Conservation (phyloP, 2,113 vertebrate genomes). For the Zosterops lateralis region DNA sequence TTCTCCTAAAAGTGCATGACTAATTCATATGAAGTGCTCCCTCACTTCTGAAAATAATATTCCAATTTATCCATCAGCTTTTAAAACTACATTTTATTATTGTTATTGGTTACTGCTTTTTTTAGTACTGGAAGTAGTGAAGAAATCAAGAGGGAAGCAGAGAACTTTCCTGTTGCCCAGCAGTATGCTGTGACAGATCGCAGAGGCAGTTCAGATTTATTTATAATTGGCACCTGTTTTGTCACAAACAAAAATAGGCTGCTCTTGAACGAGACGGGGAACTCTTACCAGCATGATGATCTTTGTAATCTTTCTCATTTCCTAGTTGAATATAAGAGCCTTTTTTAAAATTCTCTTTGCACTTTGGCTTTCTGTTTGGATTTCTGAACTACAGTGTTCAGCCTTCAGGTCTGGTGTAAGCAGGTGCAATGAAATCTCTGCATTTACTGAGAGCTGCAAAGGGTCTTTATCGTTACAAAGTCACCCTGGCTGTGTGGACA, state of each 20-base stretch:
- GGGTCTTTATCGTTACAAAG: background rate
- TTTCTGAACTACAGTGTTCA: background rate
- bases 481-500: background rate
- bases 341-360: background rate
- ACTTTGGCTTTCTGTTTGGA: background rate
- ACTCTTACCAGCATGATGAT: background rate
- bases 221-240: constrained; percentile 11
- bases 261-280: background rate
- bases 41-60: background rate
- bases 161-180: background rate
- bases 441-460: background rate
- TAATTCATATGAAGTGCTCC: background rate
- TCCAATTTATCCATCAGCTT: background rate
- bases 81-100: background rate
- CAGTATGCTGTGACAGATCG: background rate
- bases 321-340: background rate
- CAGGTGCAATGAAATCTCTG: background rate
- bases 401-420: background rate
- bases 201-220: background rate
- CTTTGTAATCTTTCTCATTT: background rate
- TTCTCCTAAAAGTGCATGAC: background rate
- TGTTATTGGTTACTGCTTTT: background rate
- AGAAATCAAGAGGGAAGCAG: background rate
- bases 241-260: background rate
- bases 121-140: background rate